Base-by-base conservation (phyloP, 1,140 invertebrate species). In the Nasonia giraulti region DNA sequence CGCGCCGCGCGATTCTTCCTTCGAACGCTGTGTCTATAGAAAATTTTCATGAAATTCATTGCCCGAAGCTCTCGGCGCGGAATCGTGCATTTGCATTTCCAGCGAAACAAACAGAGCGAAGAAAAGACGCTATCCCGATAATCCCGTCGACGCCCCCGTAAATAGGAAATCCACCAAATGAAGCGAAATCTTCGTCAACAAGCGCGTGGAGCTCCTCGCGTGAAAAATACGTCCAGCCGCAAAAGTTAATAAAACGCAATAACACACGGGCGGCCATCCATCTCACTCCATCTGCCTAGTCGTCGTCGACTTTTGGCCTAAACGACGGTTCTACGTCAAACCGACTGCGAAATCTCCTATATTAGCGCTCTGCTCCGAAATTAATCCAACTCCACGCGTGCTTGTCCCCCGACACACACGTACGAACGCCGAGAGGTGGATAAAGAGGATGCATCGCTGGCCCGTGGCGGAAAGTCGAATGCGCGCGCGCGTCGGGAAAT, bases 321-420 rank as follows among this genome's bases (percentile, higher is more conserved):
- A 20, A 20, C 55, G 55, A 62, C 55, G 4, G 27, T 23, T 23
- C 74, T 47, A 44, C 20, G 10, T 76, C 74, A 76, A 76, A 76
- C 74, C 31, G 76, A 78, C 47, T 78, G 76, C 76, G 50, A 78
- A 78, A 78, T 78, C 50, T 50, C 31, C 20, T 77, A 44, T 1
- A 77, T 77, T 78, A 0, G 27, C 37, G n/a, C 44, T 77, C 27
- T 7, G 50, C 47, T n/a, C 14, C 74, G 76, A 78, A 78, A 78
- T 83, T 76, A 83, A 83, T 77, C 37, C 33, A 68, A 83, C 75
- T 76, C 37, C 2, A 20, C 55, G 55, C 17, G 14, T n/a, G 55
- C n/a, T 5, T 62, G 55, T 62, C 55, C 6, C 55, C 1, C 55
- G 3, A 0, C 47, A 7, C 6, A 50, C 47, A 50, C 14, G 14